Evolutionary conservation across 2,888 invertebrate species (phyloP).

Genomic region (Mythimna impura): DNA sequence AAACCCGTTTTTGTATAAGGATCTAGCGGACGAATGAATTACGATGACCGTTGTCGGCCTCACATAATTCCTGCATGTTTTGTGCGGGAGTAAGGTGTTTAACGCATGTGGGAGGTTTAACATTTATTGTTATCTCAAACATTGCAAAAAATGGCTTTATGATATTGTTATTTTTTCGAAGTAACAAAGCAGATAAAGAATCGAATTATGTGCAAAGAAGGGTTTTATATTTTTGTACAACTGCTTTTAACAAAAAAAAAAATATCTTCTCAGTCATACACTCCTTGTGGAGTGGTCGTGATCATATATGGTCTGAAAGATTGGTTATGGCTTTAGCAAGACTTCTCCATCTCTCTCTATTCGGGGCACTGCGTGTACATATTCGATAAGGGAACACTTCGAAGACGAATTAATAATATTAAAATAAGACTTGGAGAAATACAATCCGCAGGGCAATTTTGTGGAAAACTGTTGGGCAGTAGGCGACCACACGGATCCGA

Average conservation of each 20-base stretch:
- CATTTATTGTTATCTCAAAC: constrained; percentile 25
- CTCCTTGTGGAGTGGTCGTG: too few species aligned
- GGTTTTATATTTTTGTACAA: not conserved
- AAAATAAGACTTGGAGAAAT: too few species aligned
- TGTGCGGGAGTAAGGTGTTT: constrained; percentile 49
- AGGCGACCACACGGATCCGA: not conserved
- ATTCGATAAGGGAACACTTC: too few species aligned
- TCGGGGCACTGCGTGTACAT: too few species aligned
- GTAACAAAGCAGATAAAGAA: not conserved
- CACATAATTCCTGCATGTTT: constrained; percentile 59
- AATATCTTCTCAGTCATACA: too few species aligned
- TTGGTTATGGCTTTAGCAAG: too few species aligned
- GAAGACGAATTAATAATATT: too few species aligned
- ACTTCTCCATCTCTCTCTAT: too few species aligned
- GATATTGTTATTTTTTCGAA: not conserved
- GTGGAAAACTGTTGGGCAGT: too few species aligned
- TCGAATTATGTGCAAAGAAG: not conserved
- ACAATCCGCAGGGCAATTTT: too few species aligned
- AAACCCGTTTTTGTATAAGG: constrained; percentile 61
- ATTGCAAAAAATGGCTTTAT: not conserved
- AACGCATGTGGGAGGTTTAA: constrained; percentile 19
- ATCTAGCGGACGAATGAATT: constrained; percentile 62
- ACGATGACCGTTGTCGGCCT: constrained; percentile 64
- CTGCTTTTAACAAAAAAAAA: not conserved
- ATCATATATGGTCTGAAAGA: too few species aligned